A percentile compares a stretch with the other conserved stretches of the same genome.
Conservation (phyloP, 2,113 vertebrate species). For the Collichthys lucidus region DNA sequence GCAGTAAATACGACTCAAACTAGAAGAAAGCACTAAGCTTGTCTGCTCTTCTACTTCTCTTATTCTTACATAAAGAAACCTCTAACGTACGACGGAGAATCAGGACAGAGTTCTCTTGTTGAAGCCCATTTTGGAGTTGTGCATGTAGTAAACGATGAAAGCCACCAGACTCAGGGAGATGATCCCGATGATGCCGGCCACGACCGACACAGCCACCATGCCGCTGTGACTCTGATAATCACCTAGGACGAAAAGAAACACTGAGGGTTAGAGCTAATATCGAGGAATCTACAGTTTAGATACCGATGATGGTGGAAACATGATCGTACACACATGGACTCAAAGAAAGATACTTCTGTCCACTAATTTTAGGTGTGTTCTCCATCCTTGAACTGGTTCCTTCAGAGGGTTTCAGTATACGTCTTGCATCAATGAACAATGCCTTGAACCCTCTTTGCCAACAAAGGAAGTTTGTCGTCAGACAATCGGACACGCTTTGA, state of each 20-base stretch:
- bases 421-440: too few species aligned
- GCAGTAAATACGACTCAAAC: neutral
- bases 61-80: neutral
- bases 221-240: neutral
- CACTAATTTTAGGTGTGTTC: neutral
- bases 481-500: too few species aligned
- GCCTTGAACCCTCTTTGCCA: too few species aligned
- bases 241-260: slow-evolving; percentile 38
- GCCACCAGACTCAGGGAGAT: slow-evolving; percentile 62
- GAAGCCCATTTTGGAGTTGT: neutral
- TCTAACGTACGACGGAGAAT: neutral
- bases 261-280: neutral
- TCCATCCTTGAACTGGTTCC: neutral
- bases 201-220: slow-evolving; percentile 54
- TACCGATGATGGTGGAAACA: neutral
- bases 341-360: neutral
- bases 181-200: slow-evolving; percentile 55
- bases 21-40: neutral
- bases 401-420: neutral
- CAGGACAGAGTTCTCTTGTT: neutral
- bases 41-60: neutral
- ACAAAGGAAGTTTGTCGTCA: too few species aligned
- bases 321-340: neutral
- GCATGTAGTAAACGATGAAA: slow-evolving; percentile 48
- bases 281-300: neutral